phyloP scores from a whole-genome alignment of 2,113 vertebrate species.

The Microcebus tavaratra region DNA sequence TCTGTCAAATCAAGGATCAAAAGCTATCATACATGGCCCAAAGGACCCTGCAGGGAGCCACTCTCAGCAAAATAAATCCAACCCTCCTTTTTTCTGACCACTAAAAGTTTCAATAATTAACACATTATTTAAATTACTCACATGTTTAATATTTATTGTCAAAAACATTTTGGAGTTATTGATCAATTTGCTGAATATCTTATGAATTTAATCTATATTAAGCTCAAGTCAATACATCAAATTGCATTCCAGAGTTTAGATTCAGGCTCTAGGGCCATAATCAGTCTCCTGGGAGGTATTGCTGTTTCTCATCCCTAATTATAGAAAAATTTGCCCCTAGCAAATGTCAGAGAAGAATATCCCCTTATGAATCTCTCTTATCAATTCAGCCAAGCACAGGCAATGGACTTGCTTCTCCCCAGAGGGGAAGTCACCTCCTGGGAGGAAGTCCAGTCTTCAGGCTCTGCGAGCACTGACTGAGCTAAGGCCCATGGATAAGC shows the following conservation, averaged over 20 bases:
- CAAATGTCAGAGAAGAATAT: background rate
- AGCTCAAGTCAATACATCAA: background rate
- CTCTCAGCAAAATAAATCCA: background rate
- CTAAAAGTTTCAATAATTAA: background rate
- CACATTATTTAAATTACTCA: background rate
- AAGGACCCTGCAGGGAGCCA: background rate
- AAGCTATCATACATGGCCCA: background rate
- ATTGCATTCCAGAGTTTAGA: background rate
- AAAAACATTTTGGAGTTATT: constrained; percentile 11
- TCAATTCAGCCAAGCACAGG: background rate
- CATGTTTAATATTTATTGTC: background rate
- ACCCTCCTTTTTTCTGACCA: background rate
- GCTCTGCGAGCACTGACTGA: background rate
- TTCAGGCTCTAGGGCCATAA: background rate
- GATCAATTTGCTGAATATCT: background rate
- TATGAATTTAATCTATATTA: background rate
- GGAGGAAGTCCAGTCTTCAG: background rate
- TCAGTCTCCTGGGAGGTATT: background rate
- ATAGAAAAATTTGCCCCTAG: background rate
- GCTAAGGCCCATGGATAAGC: background rate
- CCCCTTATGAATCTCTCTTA: background rate
- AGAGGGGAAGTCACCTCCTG: background rate
- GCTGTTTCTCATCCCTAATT: background rate
- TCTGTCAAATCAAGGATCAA: background rate
- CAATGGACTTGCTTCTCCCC: background rate